A percentile compares a stretch with the other conserved stretches of the same genome.
Conservation (phyloP, 2,888 invertebrate species). For the Tinea semifulvella region DNA sequence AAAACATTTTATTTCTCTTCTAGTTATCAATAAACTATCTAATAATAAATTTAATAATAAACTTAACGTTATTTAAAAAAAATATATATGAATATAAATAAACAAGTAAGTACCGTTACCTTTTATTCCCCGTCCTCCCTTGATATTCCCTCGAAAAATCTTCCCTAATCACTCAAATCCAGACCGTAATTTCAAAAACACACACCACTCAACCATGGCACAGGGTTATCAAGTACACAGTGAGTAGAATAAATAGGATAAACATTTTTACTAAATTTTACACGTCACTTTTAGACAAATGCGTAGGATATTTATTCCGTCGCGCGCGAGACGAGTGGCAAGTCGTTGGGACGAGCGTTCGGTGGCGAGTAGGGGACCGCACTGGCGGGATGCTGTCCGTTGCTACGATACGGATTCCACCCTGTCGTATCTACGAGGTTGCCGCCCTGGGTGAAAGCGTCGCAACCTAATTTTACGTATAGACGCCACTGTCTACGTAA, state of each 20-base stretch:
- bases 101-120: too few relatives aligned
- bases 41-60: background rate
- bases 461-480: slow-evolving; percentile 61
- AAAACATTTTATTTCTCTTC: too few relatives aligned
- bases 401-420: slow-evolving; percentile 57
- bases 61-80: background rate
- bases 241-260: slow-evolving; percentile 52
- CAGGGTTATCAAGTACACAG: slow-evolving; percentile 57
- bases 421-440: slow-evolving; percentile 26
- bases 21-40: too few relatives aligned
- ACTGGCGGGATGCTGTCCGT: slow-evolving; percentile 61
- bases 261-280: slow-evolving; percentile 36
- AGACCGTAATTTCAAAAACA: background rate
- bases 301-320: slow-evolving; percentile 20
- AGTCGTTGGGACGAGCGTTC: slow-evolving; percentile 30
- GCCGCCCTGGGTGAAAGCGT: slow-evolving; percentile 52
- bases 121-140: background rate
- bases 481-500: slow-evolving; percentile 54
- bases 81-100: background rate
- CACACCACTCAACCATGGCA: slow-evolving; percentile 41
- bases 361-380: slow-evolving; percentile 35
- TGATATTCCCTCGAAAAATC: background rate
- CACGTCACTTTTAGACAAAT: background rate
- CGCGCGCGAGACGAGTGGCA: slow-evolving; percentile 23
- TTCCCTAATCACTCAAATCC: background rate